Percentiles rank a stretch among this genome's conserved stretches.
Evolutionary conservation across 2,797 vertebrate species (phyloP).

Genomic region (Hippoglossus hippoglossus): DNA sequence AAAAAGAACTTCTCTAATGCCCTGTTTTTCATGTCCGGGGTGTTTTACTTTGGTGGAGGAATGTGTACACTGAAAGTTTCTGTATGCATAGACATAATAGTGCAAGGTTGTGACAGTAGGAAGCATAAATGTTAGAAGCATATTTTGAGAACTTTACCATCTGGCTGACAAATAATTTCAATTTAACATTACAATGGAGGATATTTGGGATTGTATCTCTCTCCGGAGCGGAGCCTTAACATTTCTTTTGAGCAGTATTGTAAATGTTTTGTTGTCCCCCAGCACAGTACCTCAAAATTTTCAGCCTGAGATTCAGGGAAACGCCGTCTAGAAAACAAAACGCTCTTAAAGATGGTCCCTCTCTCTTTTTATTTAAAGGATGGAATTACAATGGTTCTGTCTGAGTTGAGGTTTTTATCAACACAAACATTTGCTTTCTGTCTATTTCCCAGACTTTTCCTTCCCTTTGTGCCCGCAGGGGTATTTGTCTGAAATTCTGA

Average conservation of each 20-base stretch:
- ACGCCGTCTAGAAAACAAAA: constrained; percentile 65
- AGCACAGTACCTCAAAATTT: constrained; percentile 75
- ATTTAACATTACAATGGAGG: constrained; percentile 41
- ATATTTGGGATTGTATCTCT: constrained; percentile 38
- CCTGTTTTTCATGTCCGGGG: constrained; percentile 59
- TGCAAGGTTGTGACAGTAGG: constrained; percentile 75
- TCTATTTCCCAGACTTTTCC: constrained; percentile 75
- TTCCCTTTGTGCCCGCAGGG: constrained; percentile 79
- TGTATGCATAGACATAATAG: constrained; percentile 78
- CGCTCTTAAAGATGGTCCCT: constrained; percentile 67
- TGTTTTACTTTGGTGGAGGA: constrained; percentile 64
- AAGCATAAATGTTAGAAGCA: constrained; percentile 73
- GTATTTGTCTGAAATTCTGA: constrained; percentile 80
- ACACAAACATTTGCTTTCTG: constrained; percentile 26
- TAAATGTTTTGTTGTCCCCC: constrained; percentile 29
- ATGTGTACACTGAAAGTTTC: constrained; percentile 68
- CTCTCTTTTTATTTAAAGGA: constrained; percentile 62
- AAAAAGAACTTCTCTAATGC: constrained; percentile 58
- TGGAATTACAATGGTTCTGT: constrained; percentile 59
- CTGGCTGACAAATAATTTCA: constrained; percentile 69
- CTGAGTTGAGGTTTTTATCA: constrained; percentile 43
- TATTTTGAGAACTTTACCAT: constrained; percentile 76
- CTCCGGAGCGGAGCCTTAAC: constrained; percentile 78
- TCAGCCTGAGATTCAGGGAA: constrained; percentile 80
- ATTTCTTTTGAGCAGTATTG: constrained; percentile 72